phyloP scores from a whole-genome alignment of 2,113 vertebrate genomes.

The Chloroceryle aenea region DNA sequence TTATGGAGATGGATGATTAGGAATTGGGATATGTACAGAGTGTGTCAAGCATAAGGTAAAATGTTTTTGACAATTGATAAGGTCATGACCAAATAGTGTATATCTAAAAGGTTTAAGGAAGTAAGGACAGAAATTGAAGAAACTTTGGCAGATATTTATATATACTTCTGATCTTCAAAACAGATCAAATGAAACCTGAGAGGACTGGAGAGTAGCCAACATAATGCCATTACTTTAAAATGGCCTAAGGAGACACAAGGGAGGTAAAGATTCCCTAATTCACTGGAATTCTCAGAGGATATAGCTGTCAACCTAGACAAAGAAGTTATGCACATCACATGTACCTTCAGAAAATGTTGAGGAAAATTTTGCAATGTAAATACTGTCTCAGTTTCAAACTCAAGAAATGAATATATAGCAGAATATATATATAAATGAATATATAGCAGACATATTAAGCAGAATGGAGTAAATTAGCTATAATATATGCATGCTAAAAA shows the following conservation, averaged over 20 bases:
- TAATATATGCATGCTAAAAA: slow-evolving; percentile 19
- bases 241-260: slow-evolving; percentile 21
- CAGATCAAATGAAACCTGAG: slow-evolving; percentile 22
- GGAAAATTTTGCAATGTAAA: slow-evolving; percentile 30
- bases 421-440: no score
- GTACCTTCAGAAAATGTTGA: not conserved
- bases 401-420: slow-evolving; percentile 45
- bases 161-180: slow-evolving; percentile 32
- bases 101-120: slow-evolving; percentile 24
- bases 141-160: slow-evolving; percentile 48
- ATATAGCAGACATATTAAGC: not conserved
- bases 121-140: slow-evolving; percentile 24
- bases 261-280: slow-evolving; percentile 19
- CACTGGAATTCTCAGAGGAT: slow-evolving; percentile 52
- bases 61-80: slow-evolving; percentile 40
- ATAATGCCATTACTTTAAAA: slow-evolving; percentile 48
- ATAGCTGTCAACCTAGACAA: slow-evolving; percentile 37
- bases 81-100: not conserved
- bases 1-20: slow-evolving; percentile 31
- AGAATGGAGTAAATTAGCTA: not conserved
- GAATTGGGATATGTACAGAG: not conserved
- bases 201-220: not conserved
- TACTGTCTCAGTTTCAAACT: not conserved
- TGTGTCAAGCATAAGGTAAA: not conserved
- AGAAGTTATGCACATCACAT: not conserved